A percentile compares a stretch with the other conserved stretches of the same genome.
Conservation (phyloP, 92 coral and sea anemone species). For the Epizoanthus scotinus region DNA sequence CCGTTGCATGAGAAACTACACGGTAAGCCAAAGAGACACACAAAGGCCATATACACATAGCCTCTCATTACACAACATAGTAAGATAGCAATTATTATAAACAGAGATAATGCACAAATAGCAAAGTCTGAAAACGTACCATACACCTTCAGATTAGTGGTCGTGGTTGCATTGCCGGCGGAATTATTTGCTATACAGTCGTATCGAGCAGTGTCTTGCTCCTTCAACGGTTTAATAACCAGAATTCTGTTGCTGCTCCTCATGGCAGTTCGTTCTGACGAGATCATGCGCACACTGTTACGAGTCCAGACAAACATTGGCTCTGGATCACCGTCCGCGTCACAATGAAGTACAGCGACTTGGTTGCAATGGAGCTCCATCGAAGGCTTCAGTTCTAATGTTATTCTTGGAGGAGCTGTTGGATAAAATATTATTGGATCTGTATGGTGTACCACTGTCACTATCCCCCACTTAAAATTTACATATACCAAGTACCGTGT, state of each 20-base stretch:
- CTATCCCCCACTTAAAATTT: too few relatives aligned
- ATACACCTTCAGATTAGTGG: background rate
- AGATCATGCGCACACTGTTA: background rate
- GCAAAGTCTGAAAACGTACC: background rate
- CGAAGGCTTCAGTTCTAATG: background rate
- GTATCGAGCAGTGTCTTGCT: background rate
- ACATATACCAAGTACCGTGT: too few relatives aligned
- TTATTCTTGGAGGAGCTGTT: background rate
- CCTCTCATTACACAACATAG: too few relatives aligned
- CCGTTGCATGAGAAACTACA: too few relatives aligned
- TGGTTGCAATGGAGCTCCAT: background rate
- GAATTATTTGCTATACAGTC: background rate
- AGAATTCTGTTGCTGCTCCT: background rate
- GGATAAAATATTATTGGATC: too few relatives aligned
- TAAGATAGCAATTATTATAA: too few relatives aligned
- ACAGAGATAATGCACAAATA: background rate
- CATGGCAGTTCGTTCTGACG: background rate
- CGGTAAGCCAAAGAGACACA: too few relatives aligned
- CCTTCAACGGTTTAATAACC: background rate
- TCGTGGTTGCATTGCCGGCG: background rate
- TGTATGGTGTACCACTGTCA: too few relatives aligned
- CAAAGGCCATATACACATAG: too few relatives aligned
- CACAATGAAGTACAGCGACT: background rate
- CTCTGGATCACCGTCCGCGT: background rate
- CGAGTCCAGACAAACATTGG: background rate